Evolutionary conservation across 1,140 invertebrate species (phyloP).

Genomic region (Tetraneura akinire): DNA sequence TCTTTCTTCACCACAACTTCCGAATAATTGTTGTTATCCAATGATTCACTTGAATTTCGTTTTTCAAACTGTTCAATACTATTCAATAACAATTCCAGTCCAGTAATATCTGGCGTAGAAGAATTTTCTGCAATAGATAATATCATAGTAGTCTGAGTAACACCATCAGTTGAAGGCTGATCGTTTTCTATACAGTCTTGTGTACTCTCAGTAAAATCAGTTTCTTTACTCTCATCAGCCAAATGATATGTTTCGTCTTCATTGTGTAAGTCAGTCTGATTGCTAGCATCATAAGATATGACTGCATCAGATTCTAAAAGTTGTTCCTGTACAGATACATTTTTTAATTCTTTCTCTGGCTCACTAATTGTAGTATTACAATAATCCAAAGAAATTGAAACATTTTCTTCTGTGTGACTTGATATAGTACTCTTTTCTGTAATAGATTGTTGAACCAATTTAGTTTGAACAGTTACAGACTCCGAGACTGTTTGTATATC

Average conservation of each 20-base stretch:
- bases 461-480: constrained; percentile 35
- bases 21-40: neutral
- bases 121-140: constrained; percentile 32
- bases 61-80: constrained; percentile 49
- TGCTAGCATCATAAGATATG: constrained; percentile 35
- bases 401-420: constrained; percentile 40
- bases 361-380: constrained; percentile 37
- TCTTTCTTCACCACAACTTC: neutral
- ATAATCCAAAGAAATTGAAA: constrained; percentile 39
- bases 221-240: constrained; percentile 26
- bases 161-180: neutral
- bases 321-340: neutral
- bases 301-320: constrained; percentile 4
- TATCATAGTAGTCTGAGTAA: constrained; percentile 7
- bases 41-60: neutral
- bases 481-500: constrained; percentile 45
- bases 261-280: constrained; percentile 36
- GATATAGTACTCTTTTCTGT: constrained; percentile 40
- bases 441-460: constrained; percentile 41
- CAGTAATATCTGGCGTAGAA: constrained; percentile 34
- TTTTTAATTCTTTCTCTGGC: constrained; percentile 36
- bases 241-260: constrained; percentile 42
- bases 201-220: neutral
- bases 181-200: neutral
- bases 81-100: constrained; percentile 31